These are phyloP conservation scores for Lophotriccus pileatus DNA, from an alignment of 2,797 vertebrate genomes.

Conservation along the genomic window DNA sequence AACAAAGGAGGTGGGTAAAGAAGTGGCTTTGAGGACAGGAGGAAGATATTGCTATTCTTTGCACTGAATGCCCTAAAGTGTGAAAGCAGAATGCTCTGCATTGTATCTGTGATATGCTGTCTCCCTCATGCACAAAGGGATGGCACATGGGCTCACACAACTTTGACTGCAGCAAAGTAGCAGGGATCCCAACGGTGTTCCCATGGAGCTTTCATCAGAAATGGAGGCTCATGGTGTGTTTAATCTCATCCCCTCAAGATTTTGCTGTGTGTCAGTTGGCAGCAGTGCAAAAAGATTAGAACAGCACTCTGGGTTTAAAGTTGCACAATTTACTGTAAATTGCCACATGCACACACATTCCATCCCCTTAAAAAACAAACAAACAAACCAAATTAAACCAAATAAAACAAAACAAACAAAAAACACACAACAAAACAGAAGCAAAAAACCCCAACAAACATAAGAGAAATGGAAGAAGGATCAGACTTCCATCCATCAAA, in stretches of 20 bases:
- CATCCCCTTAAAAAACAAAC: rapidly evolving
- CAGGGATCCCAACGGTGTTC: not conserved
- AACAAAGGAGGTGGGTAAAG: constrained; percentile 15
- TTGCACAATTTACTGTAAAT: not conserved
- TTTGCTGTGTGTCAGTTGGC: not conserved
- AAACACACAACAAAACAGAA: not conserved
- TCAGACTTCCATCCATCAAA: not conserved
- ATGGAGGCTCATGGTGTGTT: not conserved
- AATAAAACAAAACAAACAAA: too few relatives aligned
- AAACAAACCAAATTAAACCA: not conserved
- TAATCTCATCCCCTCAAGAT: constrained; percentile 8
- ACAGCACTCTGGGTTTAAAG: not conserved
- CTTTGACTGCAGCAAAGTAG: not conserved
- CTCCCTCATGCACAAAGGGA: constrained; percentile 21
- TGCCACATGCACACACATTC: not conserved
- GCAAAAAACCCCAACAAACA: too few relatives aligned
- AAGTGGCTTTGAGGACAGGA: not conserved
- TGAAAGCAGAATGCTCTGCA: not conserved
- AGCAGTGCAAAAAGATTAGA: not conserved
- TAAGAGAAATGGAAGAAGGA: not conserved
- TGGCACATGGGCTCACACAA: not conserved
- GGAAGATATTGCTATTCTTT: constrained; percentile 5
- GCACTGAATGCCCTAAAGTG: not conserved
- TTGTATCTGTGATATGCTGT: not conserved
- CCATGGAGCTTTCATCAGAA: constrained; percentile 43